These are phyloP conservation scores for Spodoptera picta DNA, from an alignment of 2,888 invertebrate genomes.

Conservation along the genomic window DNA sequence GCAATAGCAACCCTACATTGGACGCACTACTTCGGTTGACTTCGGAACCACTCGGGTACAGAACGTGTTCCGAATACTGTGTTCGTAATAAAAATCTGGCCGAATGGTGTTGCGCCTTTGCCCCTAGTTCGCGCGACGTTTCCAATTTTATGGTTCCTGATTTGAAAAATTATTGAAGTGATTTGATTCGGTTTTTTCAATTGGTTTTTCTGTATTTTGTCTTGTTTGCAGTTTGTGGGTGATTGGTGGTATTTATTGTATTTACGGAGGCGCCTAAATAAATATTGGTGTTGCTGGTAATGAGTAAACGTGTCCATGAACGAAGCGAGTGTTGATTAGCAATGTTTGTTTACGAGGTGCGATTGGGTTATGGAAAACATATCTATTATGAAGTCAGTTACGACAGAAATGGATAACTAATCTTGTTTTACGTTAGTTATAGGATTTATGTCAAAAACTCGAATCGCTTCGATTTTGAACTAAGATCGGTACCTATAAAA, in stretches of 20 bases:
- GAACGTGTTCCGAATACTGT: slow-evolving; percentile 66
- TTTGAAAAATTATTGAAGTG: slow-evolving; percentile 64
- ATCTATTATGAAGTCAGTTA: no score
- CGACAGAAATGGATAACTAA: no score
- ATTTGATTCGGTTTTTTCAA: slow-evolving; percentile 37
- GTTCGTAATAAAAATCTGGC: slow-evolving; percentile 67
- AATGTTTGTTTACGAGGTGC: no score
- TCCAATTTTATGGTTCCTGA: slow-evolving; percentile 68
- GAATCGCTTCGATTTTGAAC: no score
- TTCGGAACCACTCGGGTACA: slow-evolving; percentile 58
- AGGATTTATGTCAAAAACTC: no score
- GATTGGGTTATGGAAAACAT: no score
- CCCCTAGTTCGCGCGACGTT: slow-evolving; percentile 52
- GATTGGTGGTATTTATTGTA: slow-evolving; percentile 8
- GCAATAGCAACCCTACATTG: slow-evolving; percentile 45
- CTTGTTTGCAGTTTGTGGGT: slow-evolving; percentile 22
- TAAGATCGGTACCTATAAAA: no score
- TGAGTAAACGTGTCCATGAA: no score
- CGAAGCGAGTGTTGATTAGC: no score
- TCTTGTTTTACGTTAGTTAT: no score
- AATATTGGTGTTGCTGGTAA: no score
- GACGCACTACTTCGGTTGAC: slow-evolving; percentile 36
- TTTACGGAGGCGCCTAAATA: background rate
- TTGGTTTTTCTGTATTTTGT: slow-evolving; percentile 15
- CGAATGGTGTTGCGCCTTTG: slow-evolving; percentile 55